These are phyloP conservation scores for Pandemis cinnamomeana DNA, from an alignment of 2,888 invertebrate genomes.

Conservation along the genomic window DNA sequence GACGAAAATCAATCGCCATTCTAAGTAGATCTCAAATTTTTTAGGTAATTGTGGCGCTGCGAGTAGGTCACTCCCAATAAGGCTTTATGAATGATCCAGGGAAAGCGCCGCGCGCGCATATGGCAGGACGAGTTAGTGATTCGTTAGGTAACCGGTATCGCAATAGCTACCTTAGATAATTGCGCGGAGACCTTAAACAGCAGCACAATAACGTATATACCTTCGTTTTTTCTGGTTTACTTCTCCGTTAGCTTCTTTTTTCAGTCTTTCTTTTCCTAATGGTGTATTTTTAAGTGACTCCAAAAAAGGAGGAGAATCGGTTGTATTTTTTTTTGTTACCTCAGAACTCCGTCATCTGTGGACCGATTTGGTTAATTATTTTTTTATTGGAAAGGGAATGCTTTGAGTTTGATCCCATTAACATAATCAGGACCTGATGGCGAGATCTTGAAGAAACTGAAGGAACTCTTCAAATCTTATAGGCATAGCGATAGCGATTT, in stretches of 20 bases:
- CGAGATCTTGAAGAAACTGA: too few relatives aligned
- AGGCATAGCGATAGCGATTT: too few relatives aligned
- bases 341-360: too few relatives aligned
- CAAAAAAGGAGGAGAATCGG: too few relatives aligned
- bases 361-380: too few relatives aligned
- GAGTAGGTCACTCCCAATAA: conserved; percentile 52
- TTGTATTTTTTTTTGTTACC: too few relatives aligned
- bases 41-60: conserved; percentile 31
- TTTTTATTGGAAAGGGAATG: too few relatives aligned
- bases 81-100: conserved; percentile 57
- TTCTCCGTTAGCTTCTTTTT: too few relatives aligned
- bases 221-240: too few relatives aligned
- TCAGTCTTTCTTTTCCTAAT: background rate
- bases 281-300: background rate
- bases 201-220: background rate
- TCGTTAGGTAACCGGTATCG: conserved; percentile 27
- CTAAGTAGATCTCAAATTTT: background rate
- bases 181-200: conserved; percentile 7
- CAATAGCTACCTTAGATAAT: conserved; percentile 39
- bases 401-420: too few relatives aligned
- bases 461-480: too few relatives aligned
- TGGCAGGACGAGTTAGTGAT: conserved; percentile 53
- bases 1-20: conserved; percentile 6
- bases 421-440: too few relatives aligned
- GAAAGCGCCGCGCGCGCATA: conserved; percentile 68